Evolutionary conservation across 92 coral and sea anemone species (phyloP).

Genomic region (Parazoanthus atlanticus): DNA sequence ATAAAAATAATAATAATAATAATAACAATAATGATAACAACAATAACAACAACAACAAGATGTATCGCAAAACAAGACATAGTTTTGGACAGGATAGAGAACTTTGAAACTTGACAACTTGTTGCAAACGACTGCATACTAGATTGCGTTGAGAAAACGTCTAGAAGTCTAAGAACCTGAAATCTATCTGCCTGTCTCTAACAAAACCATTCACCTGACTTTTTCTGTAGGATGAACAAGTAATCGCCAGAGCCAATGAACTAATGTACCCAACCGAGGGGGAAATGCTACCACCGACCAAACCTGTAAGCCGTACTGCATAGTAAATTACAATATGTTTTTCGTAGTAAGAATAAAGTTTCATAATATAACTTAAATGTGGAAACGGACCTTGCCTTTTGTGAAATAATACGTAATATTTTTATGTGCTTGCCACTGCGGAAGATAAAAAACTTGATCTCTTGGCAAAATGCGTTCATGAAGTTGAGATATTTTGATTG

Average conservation of each 20-base stretch:
- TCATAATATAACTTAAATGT: too few relatives aligned
- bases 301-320: conserved; percentile 47
- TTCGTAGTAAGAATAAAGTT: too few relatives aligned
- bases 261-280: conserved; percentile 65
- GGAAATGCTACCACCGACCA: conserved; percentile 68
- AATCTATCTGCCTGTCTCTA: neutral
- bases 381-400: too few relatives aligned
- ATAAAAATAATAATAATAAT: neutral
- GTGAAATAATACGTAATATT: too few relatives aligned
- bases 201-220: neutral
- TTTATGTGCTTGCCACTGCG: too few relatives aligned
- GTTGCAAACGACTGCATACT: neutral
- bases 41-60: too few relatives aligned
- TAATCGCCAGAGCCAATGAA: conserved; percentile 73
- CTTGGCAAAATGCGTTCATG: neutral
- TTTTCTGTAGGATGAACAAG: conserved; percentile 72
- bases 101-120: too few relatives aligned
- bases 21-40: too few relatives aligned
- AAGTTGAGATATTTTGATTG: neutral
- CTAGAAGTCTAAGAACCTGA: neutral
- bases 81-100: too few relatives aligned
- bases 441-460: too few relatives aligned
- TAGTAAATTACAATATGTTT: neutral
- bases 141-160: neutral
- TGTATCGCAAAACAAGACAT: too few relatives aligned